Evolutionary conservation across 2,113 vertebrate species (phyloP), one percentile per base, ranked within the genome.

Genomic region (Anguilla rostrata): DNA sequence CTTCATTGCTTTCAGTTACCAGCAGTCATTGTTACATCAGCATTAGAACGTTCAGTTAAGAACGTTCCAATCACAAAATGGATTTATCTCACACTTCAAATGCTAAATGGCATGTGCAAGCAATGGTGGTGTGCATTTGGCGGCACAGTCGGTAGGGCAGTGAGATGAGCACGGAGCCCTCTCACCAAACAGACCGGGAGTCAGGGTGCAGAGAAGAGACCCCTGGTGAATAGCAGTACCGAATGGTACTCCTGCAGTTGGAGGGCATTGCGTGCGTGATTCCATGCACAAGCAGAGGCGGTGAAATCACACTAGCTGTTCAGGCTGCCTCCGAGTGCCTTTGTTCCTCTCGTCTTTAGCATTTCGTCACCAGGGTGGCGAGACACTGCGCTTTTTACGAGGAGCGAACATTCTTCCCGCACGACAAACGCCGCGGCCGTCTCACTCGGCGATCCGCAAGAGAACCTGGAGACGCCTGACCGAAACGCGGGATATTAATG

Each of bases 61-160:
- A 34, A 34, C 34, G 34, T 34, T 34, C 34, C 34, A 34, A 34
- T 34, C 34, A 34, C 34, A 34, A 34, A 34, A 34, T 34, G 0
- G 34, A 34, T 34, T 34, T 34, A 34, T 34, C 34, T 34, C 34
- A 8, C 4, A 5, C 43, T 9, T 46, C 2, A 46, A 46, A 46
- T 6, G 63, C 22, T 71, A n/a, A 26, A 29, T 39, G 41, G 71
- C 12, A 75, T 34, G 71, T 22, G 83, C 22, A 39, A 39, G 84
- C 29, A 14, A 87, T 85, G 89, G 90, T 92, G 93, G 93, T 88
- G 92, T 92, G 88, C 85, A 83, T 86, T 91, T 89, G 86, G 88
- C 90, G 89, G 91, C 93, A 93, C 89, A 92, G 92, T 93, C 92
- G 84, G 81, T 84, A 66, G 83, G 75, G 16, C 22, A 39, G 46